Evolutionary conservation across 64 coral and sea anemone species (phyloP), one percentile per base, ranked within the genome.

Genomic region (Cladopsammia gracilis): DNA sequence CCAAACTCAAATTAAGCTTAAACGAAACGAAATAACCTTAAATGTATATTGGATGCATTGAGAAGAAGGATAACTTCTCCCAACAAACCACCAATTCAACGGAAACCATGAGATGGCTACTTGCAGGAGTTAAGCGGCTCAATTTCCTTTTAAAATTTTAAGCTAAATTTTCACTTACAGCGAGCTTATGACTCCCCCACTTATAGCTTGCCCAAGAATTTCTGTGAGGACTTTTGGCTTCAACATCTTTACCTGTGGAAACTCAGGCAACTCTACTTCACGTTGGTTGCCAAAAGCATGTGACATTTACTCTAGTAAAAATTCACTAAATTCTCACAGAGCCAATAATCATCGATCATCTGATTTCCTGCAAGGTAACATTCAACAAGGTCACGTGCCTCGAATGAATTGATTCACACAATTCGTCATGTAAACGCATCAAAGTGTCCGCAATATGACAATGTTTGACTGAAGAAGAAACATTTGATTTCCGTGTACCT

Each of bases 171-270:
- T 34, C 52, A 86, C 96, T 97, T 82, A 97, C 96, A 97, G 24
- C 7, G 96, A 91, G 45, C 91, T 94, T 0, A 87, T 54, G 4
- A 97, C 96, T 54, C 96, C 96, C 13, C 92, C 92, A 48, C 92
- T 94, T 34, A 91, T 97, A 14, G 96, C 96, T 79, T 97, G 96
- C 3, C 87, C 81, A 15, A 97, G 76, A 34, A 97, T 84, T 65
- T 97, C 96, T 48, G 92, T 87, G 6, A 97, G 77, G 8, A 97
- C 96, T 94, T 97, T 97, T 6, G 96, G 96, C 47, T 93, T 94
- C 10, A 97, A 52, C 96, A 97, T 97, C 42, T 83, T 92, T 13
- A 88, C 85, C 16, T 83, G 92, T 80, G 92, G 96, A 25, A 94
- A 97, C 62, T 94, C 92, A 15, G 88, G 91, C 25, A 94, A 75